These are phyloP conservation scores for Spatulosminthurus flaviceps DNA, from an alignment of 2,888 invertebrate species.

Conservation along the genomic window DNA sequence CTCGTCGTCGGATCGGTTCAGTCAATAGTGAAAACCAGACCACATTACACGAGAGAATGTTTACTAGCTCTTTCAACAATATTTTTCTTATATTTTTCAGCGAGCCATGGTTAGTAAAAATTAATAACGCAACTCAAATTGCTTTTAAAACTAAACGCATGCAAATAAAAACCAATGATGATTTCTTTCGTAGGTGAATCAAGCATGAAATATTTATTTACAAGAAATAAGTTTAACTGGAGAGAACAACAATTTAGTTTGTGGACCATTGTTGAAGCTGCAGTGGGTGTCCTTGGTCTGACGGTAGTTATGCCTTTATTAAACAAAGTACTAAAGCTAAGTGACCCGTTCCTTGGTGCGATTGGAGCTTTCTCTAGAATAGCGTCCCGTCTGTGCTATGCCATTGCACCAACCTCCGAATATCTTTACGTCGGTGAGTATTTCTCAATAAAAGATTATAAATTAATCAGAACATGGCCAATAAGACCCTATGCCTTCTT, in stretches of 20 bases:
- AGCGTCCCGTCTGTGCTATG: constrained; percentile 55
- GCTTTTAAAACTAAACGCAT: too few species aligned
- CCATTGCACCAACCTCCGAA: constrained; percentile 56
- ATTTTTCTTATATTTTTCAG: constrained; percentile 58
- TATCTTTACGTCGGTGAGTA: constrained; percentile 57
- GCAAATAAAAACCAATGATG: not conserved
- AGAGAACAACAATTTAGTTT: constrained; percentile 62
- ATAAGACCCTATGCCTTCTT: too few species aligned
- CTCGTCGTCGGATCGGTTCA: constrained; percentile 60
- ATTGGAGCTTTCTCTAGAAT: constrained; percentile 42
- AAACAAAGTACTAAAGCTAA: constrained; percentile 57
- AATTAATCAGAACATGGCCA: too few species aligned
- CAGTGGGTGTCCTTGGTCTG: constrained; percentile 57
- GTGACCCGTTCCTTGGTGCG: constrained; percentile 55
- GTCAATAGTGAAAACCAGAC: constrained; percentile 56
- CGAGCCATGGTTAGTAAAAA: constrained; percentile 54
- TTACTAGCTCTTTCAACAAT: constrained; percentile 59
- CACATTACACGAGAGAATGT: constrained; percentile 61
- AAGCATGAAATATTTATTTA: constrained; percentile 62
- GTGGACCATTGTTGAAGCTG: constrained; percentile 60
- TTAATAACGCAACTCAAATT: too few species aligned
- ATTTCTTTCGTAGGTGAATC: constrained; percentile 56
- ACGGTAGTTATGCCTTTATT: constrained; percentile 59
- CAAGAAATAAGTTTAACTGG: constrained; percentile 62
- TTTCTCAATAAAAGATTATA: too few species aligned